Conservation (phyloP, 1,140 invertebrate species). For the Euwallacea similis region DNA sequence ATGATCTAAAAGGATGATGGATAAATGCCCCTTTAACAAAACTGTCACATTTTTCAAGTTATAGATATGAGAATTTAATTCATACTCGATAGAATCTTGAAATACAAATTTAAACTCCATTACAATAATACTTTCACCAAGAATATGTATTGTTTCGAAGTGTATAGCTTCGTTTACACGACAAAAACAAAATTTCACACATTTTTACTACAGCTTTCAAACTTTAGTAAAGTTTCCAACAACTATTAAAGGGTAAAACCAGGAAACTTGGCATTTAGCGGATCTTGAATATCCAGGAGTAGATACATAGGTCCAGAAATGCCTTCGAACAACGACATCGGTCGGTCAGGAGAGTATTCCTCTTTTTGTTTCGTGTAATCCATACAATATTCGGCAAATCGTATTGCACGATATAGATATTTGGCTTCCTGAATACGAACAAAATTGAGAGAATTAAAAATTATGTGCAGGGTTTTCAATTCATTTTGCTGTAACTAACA, state of each 20-base stretch:
- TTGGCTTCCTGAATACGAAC: constrained; percentile 60
- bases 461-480: not conserved
- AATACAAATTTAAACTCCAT: too few species aligned
- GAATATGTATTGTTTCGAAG: too few species aligned
- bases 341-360: constrained; percentile 71
- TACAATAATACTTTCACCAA: too few species aligned
- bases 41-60: too few species aligned
- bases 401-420: constrained; percentile 75
- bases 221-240: not conserved
- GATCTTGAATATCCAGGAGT: constrained; percentile 65
- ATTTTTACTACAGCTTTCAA: not conserved
- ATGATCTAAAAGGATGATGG: too few species aligned
- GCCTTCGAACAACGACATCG: constrained; percentile 87
- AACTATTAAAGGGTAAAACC: constrained; percentile 49
- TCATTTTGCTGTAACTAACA: not conserved
- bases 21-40: too few species aligned
- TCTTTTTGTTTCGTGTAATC: constrained; percentile 69
- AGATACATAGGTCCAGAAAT: constrained; percentile 72
- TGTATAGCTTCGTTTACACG: not conserved
- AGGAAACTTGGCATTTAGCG: constrained; percentile 69
- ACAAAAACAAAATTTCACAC: not conserved
- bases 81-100: too few species aligned
- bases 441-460: constrained; percentile 13
- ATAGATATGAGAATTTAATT: too few species aligned
- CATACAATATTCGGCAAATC: constrained; percentile 84